Percentiles rank a stretch among this genome's conserved stretches.
Conservation (phyloP, 1,140 invertebrate species). For the Gonioctena quinquepunctata region DNA sequence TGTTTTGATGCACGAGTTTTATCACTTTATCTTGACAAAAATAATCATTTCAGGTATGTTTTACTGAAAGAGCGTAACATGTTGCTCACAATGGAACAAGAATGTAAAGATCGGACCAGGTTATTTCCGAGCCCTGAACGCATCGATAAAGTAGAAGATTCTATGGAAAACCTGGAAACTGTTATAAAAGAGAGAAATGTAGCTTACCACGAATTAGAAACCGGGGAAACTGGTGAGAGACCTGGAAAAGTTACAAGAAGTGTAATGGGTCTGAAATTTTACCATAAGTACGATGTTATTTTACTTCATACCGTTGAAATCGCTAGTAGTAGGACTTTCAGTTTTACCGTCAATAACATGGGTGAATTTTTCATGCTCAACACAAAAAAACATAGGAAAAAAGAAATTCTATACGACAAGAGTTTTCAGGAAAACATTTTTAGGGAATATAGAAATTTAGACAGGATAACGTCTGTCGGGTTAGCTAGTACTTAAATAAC, state of each 20-base stretch:
- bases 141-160: conserved; percentile 92
- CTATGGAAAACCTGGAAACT: conserved; percentile 92
- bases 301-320: too few species aligned
- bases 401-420: too few species aligned
- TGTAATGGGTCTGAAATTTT: conserved; percentile 63
- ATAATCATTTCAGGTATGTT: conserved; percentile 70
- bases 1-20: conserved; percentile 27
- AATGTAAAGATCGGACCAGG: conserved; percentile 68
- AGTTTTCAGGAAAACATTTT: too few species aligned
- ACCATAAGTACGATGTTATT: conserved; percentile 57
- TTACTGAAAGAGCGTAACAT: conserved; percentile 96
- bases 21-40: background rate
- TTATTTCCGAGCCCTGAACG: conserved; percentile 94
- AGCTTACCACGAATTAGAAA: conserved; percentile 90
- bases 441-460: too few species aligned
- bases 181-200: conserved; percentile 91
- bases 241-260: conserved; percentile 64
- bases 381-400: too few species aligned
- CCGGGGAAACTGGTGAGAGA: conserved; percentile 80
- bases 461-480: too few species aligned
- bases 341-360: too few species aligned
- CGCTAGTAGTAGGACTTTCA: too few species aligned
- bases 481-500: too few species aligned
- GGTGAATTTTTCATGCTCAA: too few species aligned
- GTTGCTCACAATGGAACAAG: conserved; percentile 94